Evolutionary conservation across 2,888 invertebrate genomes (phyloP), one percentile per base, ranked within the genome.

Genomic region (Anticlea derivata): DNA sequence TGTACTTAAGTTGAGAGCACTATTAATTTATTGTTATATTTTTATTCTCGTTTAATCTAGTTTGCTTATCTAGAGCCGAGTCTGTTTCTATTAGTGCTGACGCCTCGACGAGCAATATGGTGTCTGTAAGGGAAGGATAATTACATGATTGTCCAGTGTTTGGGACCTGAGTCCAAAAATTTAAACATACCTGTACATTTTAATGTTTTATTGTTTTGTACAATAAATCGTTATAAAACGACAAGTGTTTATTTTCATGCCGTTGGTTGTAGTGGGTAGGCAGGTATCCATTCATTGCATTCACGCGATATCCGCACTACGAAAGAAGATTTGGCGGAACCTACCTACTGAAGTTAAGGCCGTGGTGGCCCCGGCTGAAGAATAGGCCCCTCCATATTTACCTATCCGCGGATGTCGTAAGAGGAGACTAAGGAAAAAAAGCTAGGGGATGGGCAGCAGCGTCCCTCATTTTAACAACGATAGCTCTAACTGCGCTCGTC

Each of bases 201-300:
- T 90, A 91, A 91, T 91, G 91, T 91, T 91, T 89, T 89, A 90
- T 91, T 91, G 91, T 91, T 91, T 91, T 91, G 87, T 91, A 91
- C 89, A 91, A 91, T 91, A 91, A 91, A 91, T 88, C 90, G 89
- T 91, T 91, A 91, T 89, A 91, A 88, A 91, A 91, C 83, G 79
- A 84, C 61, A 69, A 53, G 61, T 78, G 77, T 85, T 86, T 83
- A 23, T 76, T 79, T 85, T 68, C 7, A n/a, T n/a, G n/a, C n/a
- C n/a, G n/a, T n/a, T n/a, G n/a, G n/a, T n/a, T n/a, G n/a, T n/a
- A n/a, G n/a, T n/a, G n/a, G n/a, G n/a, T n/a, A n/a, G n/a, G n/a
- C n/a, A n/a, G n/a, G n/a, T n/a, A n/a, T n/a, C n/a, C n/a, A n/a
- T n/a, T n/a, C n/a, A n/a, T n/a, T n/a, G n/a, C n/a, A n/a, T n/a